Conservation (phyloP, 2,888 invertebrate genomes). For the Calameuta filiformis region DNA sequence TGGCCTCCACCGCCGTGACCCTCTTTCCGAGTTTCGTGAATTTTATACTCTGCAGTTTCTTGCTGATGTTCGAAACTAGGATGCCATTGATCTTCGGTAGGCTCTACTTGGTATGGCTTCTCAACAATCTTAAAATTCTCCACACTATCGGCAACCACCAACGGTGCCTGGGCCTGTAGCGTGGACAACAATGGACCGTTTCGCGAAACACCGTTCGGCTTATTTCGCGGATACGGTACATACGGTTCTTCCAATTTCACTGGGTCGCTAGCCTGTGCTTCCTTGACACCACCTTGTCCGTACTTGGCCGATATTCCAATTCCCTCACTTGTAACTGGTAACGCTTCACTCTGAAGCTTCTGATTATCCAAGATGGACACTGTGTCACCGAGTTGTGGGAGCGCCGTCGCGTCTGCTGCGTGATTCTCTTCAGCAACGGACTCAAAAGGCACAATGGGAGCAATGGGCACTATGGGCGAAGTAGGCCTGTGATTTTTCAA, state of each 20-base stretch:
- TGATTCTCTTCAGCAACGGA: neutral
- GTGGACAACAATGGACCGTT: neutral
- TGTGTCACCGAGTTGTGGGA: neutral
- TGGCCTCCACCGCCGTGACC: constrained; percentile 11
- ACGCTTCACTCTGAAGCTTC: neutral
- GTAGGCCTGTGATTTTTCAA: neutral
- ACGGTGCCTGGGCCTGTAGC: neutral
- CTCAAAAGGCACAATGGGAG: neutral
- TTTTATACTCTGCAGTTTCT: constrained; percentile 7
- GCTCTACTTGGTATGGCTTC: neutral
- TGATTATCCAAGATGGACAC: constrained; percentile 2
- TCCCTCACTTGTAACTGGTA: neutral
- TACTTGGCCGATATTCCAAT: neutral
- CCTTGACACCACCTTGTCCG: neutral
- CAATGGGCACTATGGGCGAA: neutral
- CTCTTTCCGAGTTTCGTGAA: constrained; percentile 16
- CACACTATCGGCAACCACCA: neutral
- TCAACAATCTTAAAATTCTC: neutral
- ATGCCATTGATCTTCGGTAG: constrained; percentile 2
- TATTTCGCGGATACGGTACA: neutral
- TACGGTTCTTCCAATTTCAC: neutral
- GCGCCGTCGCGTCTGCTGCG: neutral
- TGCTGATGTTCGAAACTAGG: neutral
- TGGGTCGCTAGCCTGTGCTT: neutral
- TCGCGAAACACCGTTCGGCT: neutral